A percentile compares a stretch with the other conserved stretches of the same genome.
These are phyloP conservation scores for Tenualosa ilisha DNA, from an alignment of 2,797 vertebrate species.

Conservation along the genomic window DNA sequence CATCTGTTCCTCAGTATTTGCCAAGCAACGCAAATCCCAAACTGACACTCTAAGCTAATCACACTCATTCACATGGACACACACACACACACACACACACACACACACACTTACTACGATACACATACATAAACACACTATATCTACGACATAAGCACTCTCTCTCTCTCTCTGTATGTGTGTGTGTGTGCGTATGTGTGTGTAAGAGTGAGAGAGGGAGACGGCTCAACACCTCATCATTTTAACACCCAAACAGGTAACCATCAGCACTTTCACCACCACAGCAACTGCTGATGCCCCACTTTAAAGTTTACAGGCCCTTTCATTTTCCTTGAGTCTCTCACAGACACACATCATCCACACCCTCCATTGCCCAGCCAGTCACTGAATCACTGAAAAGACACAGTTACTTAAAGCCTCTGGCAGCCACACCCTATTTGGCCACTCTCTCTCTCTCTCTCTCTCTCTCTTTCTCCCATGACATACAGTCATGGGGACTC, in stretches of 20 bases:
- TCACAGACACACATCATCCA: not conserved
- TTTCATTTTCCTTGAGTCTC: not conserved
- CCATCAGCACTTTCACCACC: constrained; percentile 2
- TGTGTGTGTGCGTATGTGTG: too few species aligned
- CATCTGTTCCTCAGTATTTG: not conserved
- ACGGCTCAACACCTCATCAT: not conserved
- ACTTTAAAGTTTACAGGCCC: not conserved
- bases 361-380: not conserved
- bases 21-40: not conserved
- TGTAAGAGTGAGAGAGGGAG: not conserved
- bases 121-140: constrained; percentile 1
- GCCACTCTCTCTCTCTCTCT: not conserved
- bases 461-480: too few species aligned
- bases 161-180: too few species aligned
- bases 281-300: not conserved
- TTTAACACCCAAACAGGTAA: not conserved
- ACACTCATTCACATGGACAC: not conserved
- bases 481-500: not conserved
- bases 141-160: not conserved
- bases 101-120: not conserved
- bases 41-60: constrained; percentile 12
- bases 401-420: not conserved
- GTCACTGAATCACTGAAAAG: not conserved
- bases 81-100: not conserved
- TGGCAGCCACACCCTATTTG: not conserved